Percentiles rank a stretch among this genome's conserved stretches.
These are phyloP conservation scores for Nesogale talazaci DNA, from an alignment of 2,113 vertebrate genomes.

Conservation along the genomic window DNA sequence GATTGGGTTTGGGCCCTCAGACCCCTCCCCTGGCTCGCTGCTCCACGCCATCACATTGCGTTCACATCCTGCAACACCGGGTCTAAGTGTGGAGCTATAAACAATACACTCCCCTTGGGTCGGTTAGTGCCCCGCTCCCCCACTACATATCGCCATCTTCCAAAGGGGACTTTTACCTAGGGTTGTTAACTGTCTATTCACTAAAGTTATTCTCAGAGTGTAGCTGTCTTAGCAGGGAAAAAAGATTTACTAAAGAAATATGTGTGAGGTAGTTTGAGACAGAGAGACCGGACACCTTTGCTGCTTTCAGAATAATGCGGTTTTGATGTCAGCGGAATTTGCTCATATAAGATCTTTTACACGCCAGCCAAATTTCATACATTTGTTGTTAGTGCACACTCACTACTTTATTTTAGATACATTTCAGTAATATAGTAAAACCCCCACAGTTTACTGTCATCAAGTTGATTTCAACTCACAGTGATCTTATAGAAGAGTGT, in stretches of 20 bases:
- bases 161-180: too few relatives aligned
- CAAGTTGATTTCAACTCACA: too few relatives aligned
- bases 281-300: background rate
- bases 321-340: background rate
- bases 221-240: background rate
- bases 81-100: too few relatives aligned
- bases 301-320: slow-evolving; percentile 17
- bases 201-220: background rate
- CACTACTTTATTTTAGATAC: background rate
- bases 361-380: background rate
- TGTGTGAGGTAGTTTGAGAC: background rate
- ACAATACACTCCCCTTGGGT: too few relatives aligned
- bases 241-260: background rate
- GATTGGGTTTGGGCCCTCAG: too few relatives aligned
- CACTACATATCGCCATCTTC: too few relatives aligned
- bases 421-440: background rate
- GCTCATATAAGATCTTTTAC: too few relatives aligned
- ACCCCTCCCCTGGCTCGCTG: too few relatives aligned
- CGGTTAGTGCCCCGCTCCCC: too few relatives aligned
- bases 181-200: background rate
- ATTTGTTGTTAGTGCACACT: background rate
- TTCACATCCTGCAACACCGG: too few relatives aligned
- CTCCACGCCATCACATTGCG: too few relatives aligned
- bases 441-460: background rate
- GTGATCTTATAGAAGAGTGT: too few relatives aligned